These are phyloP conservation scores for Nudaria mundana DNA, from an alignment of 2,888 invertebrate genomes.

Conservation along the genomic window DNA sequence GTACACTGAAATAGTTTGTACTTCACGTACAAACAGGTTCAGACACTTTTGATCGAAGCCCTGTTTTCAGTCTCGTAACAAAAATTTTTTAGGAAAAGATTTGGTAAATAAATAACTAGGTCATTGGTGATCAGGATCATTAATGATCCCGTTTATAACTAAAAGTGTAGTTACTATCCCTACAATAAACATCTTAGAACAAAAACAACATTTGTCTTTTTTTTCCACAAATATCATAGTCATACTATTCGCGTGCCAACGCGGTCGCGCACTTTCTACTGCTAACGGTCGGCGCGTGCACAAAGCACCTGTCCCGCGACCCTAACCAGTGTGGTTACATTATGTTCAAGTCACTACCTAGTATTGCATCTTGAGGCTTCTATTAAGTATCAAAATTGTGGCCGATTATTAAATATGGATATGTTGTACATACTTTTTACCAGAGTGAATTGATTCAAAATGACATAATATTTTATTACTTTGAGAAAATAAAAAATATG, in stretches of 20 bases:
- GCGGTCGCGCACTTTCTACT: constrained; percentile 80
- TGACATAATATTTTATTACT: not conserved
- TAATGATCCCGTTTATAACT: too few relatives aligned
- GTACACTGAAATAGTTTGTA: too few relatives aligned
- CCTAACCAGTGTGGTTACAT: constrained; percentile 56
- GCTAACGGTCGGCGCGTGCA: constrained; percentile 81
- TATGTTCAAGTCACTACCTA: constrained; percentile 42
- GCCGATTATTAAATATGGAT: constrained; percentile 4
- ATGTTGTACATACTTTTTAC: not conserved
- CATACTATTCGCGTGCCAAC: constrained; percentile 72
- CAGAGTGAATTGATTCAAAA: not conserved
- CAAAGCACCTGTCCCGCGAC: constrained; percentile 73
- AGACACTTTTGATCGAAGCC: too few relatives aligned
- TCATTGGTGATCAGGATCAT: too few relatives aligned
- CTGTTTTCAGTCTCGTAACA: too few relatives aligned
- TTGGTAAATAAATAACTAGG: too few relatives aligned
- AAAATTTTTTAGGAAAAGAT: too few relatives aligned
- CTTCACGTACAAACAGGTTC: too few relatives aligned
- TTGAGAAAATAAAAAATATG: not conserved
- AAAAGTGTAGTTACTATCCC: too few relatives aligned
- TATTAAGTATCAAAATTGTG: constrained; percentile 16
- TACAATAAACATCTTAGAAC: too few relatives aligned
- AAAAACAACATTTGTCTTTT: too few relatives aligned
- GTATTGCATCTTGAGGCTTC: constrained; percentile 24
- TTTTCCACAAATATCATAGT: constrained; percentile 31